Evolutionary conservation across 2,888 invertebrate genomes (phyloP).

Genomic region (Cheilosia scutellata): DNA sequence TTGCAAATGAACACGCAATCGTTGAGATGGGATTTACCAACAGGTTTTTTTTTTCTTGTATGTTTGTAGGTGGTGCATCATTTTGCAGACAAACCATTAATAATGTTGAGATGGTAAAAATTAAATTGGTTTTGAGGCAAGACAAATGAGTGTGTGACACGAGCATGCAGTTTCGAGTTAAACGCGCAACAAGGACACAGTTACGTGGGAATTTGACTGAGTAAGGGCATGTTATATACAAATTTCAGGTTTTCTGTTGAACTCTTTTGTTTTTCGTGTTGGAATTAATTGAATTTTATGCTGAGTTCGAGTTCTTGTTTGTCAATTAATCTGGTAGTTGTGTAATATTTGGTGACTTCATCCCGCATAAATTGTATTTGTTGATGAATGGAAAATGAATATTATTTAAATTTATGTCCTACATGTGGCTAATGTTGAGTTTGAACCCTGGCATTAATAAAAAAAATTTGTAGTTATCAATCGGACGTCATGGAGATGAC

Average conservation of each 20-base stretch:
- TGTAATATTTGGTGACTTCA: too few relatives aligned
- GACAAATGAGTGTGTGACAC: slow-evolving; percentile 55
- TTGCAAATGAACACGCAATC: background rate
- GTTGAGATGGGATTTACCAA: slow-evolving; percentile 53
- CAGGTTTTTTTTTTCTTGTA: background rate
- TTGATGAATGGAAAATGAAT: too few relatives aligned
- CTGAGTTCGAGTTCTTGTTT: too few relatives aligned
- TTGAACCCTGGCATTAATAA: too few relatives aligned
- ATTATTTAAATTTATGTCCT: too few relatives aligned
- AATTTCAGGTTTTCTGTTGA: background rate
- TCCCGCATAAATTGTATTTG: too few relatives aligned
- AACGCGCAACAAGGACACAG: slow-evolving; percentile 29
- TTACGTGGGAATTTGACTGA: background rate
- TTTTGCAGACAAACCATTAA: slow-evolving; percentile 19
- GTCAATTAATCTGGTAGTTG: too few relatives aligned
- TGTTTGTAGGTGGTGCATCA: slow-evolving; percentile 27
- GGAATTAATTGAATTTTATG: too few relatives aligned
- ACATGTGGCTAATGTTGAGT: too few relatives aligned
- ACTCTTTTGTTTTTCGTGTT: too few relatives aligned
- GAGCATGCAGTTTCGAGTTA: slow-evolving; percentile 16
- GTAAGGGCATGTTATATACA: background rate
- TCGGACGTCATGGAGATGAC: too few relatives aligned
- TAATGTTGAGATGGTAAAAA: slow-evolving; percentile 20
- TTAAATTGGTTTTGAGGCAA: slow-evolving; percentile 28
- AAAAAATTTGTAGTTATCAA: too few relatives aligned